Evolutionary conservation across 2,888 invertebrate genomes (phyloP), one percentile per base, ranked within the genome.

Genomic region (Dynastes tityus): DNA sequence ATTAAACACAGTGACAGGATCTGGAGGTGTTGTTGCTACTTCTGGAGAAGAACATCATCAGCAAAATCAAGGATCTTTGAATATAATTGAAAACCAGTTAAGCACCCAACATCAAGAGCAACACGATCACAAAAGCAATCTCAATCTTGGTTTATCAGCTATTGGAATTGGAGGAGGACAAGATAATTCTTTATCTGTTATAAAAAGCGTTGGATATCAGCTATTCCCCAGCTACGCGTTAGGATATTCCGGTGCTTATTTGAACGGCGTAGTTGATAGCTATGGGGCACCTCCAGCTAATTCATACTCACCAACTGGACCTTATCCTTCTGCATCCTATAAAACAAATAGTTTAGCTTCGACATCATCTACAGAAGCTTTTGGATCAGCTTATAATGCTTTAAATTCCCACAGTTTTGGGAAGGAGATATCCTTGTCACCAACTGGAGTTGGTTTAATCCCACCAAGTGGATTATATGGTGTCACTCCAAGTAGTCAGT

Each of bases 391-490:
- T 27, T 80, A 78, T 65, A 88, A 88, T 88, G 68, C 80, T 27
- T 80, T 79, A 61, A 88, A 88, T 88, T 58, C 91, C 90, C 67
- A 79, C 61, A 58, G n/a, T 13, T 79, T 80, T 79, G 78, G 76
- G n/a, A 79, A 79, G 32, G 67, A 73, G 37, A 55, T 78, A 40
- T 53, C 63, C 0, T n/a, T 75, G 9, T 65, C 83, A 13, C 81
- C 84, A 65, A 81, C 83, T 45, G 84, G 84, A 40, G 83, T 87
- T 85, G 92, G 92, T 0, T 85, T 92, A n/a, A 87, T 91, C 6
- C 91, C 93, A 1, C 92, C 93, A 1, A 92, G 91, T 77, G 92
- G 92, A 0, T 84, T 91, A 16, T 93, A 93, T 83, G 93, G 93
- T 0, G 91, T 92, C 0, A 92, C 92, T 40, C 91, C 91, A 0